Evolutionary conservation across 1,140 invertebrate species (phyloP).

Genomic region (Saccostrea glomerata): DNA sequence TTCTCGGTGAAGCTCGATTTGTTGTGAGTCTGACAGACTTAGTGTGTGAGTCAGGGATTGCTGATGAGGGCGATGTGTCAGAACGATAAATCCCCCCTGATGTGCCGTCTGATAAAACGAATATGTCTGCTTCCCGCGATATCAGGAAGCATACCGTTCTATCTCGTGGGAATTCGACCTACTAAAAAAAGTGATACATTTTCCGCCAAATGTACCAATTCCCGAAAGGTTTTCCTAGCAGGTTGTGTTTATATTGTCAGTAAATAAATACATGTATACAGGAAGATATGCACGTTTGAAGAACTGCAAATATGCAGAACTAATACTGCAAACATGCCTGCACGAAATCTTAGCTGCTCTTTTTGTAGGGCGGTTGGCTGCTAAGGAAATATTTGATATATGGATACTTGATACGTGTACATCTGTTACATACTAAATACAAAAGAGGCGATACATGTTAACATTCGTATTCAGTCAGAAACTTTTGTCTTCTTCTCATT

Average conservation of each 20-base stretch:
- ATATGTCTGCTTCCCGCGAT: neutral
- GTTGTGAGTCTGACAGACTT: neutral
- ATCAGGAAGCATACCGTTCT: neutral
- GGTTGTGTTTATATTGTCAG: neutral
- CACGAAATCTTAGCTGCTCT: neutral
- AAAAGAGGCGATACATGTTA: no score
- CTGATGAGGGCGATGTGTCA: neutral
- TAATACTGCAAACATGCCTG: neutral
- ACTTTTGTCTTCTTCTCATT: no score
- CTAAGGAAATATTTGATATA: no score
- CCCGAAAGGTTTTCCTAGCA: neutral
- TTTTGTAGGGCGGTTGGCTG: neutral
- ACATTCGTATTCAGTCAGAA: no score
- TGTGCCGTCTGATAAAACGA: neutral
- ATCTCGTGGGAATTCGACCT: constrained; percentile 28
- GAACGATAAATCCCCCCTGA: neutral
- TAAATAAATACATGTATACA: no score
- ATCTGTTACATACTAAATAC: no score
- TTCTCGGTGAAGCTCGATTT: neutral
- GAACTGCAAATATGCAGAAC: neutral
- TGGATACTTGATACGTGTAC: no score
- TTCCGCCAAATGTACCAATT: neutral
- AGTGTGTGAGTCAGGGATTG: neutral
- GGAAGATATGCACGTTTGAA: constrained; percentile 2
- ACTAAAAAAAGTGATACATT: neutral